A percentile compares a stretch with the other conserved stretches of the same genome.
Conservation (phyloP, 2,113 vertebrate species). For the Ploceus nigricollis region DNA sequence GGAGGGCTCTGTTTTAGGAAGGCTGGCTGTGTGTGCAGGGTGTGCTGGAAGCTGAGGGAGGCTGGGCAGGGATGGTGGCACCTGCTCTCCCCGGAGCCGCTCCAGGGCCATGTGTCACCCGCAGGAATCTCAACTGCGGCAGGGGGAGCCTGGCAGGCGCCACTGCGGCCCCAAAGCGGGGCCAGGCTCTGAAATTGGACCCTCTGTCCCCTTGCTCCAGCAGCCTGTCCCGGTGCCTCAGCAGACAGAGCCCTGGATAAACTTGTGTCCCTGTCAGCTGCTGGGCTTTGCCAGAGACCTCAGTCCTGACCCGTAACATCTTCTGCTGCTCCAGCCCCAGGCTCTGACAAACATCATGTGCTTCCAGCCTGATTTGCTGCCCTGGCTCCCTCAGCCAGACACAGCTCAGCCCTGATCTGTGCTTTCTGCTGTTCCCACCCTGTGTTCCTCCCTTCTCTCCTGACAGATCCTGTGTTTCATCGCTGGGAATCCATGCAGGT, state of each 20-base stretch:
- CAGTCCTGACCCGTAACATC: background rate
- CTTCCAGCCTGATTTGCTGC: background rate
- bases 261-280: background rate
- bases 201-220: background rate
- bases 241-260: background rate
- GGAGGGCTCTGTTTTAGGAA: background rate
- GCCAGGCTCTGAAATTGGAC: background rate
- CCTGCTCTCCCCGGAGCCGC: background rate
- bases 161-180: accelerated
- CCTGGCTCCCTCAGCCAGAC: background rate
- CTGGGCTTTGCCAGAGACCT: background rate
- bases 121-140: background rate
- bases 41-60: background rate
- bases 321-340: background rate
- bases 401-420: background rate
- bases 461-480: background rate
- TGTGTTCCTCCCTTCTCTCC: background rate
- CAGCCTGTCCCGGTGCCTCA: background rate
- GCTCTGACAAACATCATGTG: background rate
- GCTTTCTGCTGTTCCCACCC: background rate
- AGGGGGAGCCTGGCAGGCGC: background rate
- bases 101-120: background rate
- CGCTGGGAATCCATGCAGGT: background rate
- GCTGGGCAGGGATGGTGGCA: background rate
- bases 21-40: background rate